Conservation (phyloP, 1,140 invertebrate species). For the Lutraria rhynchaena region DNA sequence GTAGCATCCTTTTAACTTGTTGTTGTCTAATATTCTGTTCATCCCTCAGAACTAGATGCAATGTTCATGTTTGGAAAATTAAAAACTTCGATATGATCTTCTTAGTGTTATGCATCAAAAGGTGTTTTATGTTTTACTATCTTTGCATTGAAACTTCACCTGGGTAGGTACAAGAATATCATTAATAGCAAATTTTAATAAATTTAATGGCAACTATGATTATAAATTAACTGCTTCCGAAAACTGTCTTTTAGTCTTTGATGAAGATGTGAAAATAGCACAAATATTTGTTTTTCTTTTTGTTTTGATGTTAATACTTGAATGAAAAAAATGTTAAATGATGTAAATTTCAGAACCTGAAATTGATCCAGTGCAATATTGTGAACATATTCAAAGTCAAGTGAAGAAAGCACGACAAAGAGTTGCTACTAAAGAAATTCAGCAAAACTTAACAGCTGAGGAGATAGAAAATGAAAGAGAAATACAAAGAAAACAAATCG, state of each 20-base stretch:
- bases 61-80: too few species aligned
- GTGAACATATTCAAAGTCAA: slow-evolving; percentile 80
- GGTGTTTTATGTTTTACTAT: too few species aligned
- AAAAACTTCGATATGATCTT: too few species aligned
- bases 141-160: too few species aligned
- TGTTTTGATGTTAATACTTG: slow-evolving; percentile 3
- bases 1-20: too few species aligned
- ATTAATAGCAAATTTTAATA: too few species aligned
- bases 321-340: neutral
- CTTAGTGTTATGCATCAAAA: too few species aligned
- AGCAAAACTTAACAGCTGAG: slow-evolving; percentile 73
- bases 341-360: slow-evolving; percentile 30
- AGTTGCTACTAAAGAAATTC: slow-evolving; percentile 74
- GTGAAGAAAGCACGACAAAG: slow-evolving; percentile 78
- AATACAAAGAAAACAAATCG: slow-evolving; percentile 76
- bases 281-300: neutral
- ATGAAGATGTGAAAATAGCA: too few species aligned
- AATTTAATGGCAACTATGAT: too few species aligned
- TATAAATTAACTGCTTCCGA: neutral
- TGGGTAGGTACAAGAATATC: too few species aligned
- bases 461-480: slow-evolving; percentile 76
- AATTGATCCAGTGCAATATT: slow-evolving; percentile 78
- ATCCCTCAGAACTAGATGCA: too few species aligned
- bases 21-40: too few species aligned
- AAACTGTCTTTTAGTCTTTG: neutral